Evolutionary conservation across 2,797 vertebrate genomes (phyloP), one percentile per base, ranked within the genome.

Genomic region (Poecilia velifera): DNA sequence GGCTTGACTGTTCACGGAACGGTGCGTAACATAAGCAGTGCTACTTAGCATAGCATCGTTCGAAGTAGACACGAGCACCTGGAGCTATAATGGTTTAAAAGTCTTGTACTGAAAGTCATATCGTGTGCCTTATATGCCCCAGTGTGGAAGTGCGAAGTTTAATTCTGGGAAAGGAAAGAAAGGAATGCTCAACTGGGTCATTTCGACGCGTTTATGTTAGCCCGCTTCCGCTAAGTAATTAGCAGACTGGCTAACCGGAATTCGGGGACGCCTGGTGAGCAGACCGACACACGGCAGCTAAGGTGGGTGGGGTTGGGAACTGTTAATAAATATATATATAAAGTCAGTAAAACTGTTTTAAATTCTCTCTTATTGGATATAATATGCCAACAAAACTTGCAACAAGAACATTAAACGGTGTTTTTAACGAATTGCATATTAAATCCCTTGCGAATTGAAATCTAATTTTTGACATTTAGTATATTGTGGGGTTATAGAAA

Each of bases 291-390:
- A 74, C 72, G 64, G 76, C 79, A 74, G 77, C 66, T n/a, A 82
- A 94, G 94, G 93, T 95, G 89, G 93, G 94, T 92, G 91, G 92
- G 87, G 92, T 82, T 79, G 72, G 41, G 68, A n/a, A 16, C 68
- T 6, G 2, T n/a, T 71, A 43, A 45, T 25, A 20, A 5, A 64
- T 62, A 20, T 36, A 18, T 7, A 5, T 7, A 13, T 34, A 64
- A 36, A 68, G 20, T 28, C 41, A 5, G 25, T 45, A 71, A 71
- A 71, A n/a, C 13, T 28, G 25, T 14, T 70, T 45, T 22, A 25
- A 41, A 68, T 68, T 12, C 18, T 64, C 6, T 22, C 10, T 70
- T 25, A n/a, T 13, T 28, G 25, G 36, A 2, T 31, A 25, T 43
- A 68, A 68, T 20, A 25, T 43, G 36, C 8, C 9, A 41, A 71